A percentile compares a stretch with the other conserved stretches of the same genome.
Conservation (phyloP, 2,888 invertebrate genomes). For the Archips xylosteana region DNA sequence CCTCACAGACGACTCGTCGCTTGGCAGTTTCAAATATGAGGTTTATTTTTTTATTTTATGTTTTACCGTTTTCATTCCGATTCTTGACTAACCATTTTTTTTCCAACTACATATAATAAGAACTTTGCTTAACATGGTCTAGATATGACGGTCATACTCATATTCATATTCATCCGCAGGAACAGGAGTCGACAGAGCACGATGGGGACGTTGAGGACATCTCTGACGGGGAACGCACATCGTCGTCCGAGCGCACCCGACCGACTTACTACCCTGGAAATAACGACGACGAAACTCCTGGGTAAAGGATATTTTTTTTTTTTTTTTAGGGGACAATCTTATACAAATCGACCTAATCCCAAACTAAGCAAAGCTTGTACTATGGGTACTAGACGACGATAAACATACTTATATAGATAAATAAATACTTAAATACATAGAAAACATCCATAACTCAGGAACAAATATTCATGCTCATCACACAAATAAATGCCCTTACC, state of each 20-base stretch:
- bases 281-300: constrained; percentile 84
- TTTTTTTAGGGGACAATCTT: too few relatives aligned
- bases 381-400: too few relatives aligned
- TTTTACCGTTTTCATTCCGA: background rate
- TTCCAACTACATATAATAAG: too few relatives aligned
- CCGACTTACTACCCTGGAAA: constrained; percentile 91
- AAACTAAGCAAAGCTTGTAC: too few relatives aligned
- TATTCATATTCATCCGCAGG: constrained; percentile 59
- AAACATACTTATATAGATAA: too few relatives aligned
- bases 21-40: constrained; percentile 89
- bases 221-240: constrained; percentile 92
- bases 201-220: constrained; percentile 95
- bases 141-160: background rate
- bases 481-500: too few relatives aligned
- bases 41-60: constrained; percentile 62
- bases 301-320: constrained; percentile 68
- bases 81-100: background rate
- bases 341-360: too few relatives aligned
- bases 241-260: constrained; percentile 88
- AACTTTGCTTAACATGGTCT: too few relatives aligned
- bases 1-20: constrained; percentile 89
- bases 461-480: too few relatives aligned
- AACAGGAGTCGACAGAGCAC: constrained; percentile 91
- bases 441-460: too few relatives aligned
- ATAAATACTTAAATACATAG: too few relatives aligned